Evolutionary conservation across 2,113 vertebrate genomes (phyloP).

Genomic region (Leptosomus discolor): DNA sequence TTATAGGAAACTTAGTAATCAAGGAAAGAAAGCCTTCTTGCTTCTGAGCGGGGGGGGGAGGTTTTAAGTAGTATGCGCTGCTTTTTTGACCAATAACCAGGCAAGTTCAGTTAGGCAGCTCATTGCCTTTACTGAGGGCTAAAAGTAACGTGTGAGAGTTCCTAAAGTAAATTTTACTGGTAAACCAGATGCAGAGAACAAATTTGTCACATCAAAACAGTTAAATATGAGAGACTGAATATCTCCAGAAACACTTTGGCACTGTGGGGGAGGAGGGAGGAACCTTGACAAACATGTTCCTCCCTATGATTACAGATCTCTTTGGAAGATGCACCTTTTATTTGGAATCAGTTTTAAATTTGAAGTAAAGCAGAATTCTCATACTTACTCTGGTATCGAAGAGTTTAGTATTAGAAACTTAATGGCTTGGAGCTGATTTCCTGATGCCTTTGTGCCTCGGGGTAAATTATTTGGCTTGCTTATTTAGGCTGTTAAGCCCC

Average conservation of each 20-base stretch:
- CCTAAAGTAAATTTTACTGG: background rate
- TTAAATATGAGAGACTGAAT: background rate
- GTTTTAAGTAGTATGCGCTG: background rate
- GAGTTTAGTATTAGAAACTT: background rate
- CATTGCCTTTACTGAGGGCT: background rate
- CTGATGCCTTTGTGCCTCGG: background rate
- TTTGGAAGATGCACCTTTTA: background rate
- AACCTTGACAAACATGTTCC: background rate
- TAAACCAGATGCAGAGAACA: background rate
- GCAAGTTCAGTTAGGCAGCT: background rate
- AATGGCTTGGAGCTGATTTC: background rate
- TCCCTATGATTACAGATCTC: background rate
- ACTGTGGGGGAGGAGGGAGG: background rate
- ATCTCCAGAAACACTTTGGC: background rate
- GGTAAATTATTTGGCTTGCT: background rate
- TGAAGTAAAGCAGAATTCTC: background rate
- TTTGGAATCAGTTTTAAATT: background rate
- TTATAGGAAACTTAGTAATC: background rate
- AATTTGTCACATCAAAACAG: background rate
- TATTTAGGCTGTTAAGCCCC: background rate
- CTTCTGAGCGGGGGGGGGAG: accelerated
- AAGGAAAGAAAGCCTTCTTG: background rate
- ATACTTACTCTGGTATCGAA: background rate
- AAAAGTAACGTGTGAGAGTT: background rate
- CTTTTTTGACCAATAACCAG: background rate